Evolutionary conservation across 1,140 invertebrate species (phyloP).

Genomic region (Monomorium pharaonis): DNA sequence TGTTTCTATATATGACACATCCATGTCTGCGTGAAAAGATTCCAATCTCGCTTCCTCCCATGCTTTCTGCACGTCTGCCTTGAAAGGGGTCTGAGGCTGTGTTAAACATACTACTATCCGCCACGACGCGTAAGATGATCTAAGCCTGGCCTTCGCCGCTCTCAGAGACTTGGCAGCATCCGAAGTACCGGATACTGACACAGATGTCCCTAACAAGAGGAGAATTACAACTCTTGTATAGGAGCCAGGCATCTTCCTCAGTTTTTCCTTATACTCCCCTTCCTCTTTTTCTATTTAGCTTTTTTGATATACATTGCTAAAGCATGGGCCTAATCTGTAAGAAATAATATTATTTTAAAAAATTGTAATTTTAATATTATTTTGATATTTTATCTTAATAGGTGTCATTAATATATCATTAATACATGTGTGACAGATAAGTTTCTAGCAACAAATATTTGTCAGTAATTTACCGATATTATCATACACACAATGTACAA

Average conservation of each 20-base stretch:
- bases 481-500: background rate
- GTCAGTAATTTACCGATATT: background rate
- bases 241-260: conserved; percentile 75
- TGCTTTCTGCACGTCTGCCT: conserved; percentile 80
- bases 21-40: conserved; percentile 78
- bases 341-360: background rate
- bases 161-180: conserved; percentile 69
- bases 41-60: conserved; percentile 82
- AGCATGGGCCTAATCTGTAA: conserved; percentile 60
- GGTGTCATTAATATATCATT: background rate
- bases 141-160: conserved; percentile 69
- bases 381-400: background rate
- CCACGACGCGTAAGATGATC: conserved; percentile 77
- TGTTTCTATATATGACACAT: conserved; percentile 81
- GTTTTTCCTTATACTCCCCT: conserved; percentile 63
- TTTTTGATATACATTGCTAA: conserved; percentile 42
- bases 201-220: conserved; percentile 67
- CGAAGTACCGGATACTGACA: conserved; percentile 55
- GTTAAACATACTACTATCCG: conserved; percentile 80
- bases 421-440: background rate
- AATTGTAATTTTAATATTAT: background rate
- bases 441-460: background rate
- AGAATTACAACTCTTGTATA: conserved; percentile 68
- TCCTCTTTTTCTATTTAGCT: conserved; percentile 59
- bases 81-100: conserved; percentile 79